Percentiles rank a stretch among this genome's conserved stretches.
These are phyloP conservation scores for Resseliella maxima DNA, from an alignment of 2,888 invertebrate species.

Conservation along the genomic window DNA sequence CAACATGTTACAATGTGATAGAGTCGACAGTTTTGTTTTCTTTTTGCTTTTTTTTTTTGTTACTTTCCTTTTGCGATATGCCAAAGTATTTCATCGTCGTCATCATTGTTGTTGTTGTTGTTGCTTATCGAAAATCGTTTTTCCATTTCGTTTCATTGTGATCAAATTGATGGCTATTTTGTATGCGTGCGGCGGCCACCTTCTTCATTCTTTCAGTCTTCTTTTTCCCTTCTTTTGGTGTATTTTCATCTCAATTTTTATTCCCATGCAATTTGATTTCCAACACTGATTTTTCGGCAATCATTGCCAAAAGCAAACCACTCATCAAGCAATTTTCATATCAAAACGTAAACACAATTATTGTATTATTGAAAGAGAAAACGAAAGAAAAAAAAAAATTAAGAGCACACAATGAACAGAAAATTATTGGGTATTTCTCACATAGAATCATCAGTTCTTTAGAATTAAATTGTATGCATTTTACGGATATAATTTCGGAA, in stretches of 20 bases:
- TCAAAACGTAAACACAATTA: constrained; percentile 18
- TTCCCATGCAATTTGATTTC: background rate
- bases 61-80: constrained; percentile 37
- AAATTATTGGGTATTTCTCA: background rate
- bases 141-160: background rate
- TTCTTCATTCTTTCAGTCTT: no score
- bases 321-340: constrained; percentile 52
- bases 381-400: background rate
- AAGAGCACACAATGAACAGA: background rate
- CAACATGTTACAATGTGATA: constrained; percentile 13
- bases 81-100: background rate
- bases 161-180: background rate
- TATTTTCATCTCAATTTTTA: background rate
- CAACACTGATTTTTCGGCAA: background rate
- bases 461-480: background rate
- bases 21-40: no score
- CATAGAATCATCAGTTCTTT: background rate
- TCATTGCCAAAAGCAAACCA: constrained; percentile 32
- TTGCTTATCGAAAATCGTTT: constrained; percentile 53
- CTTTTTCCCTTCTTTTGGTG: background rate
- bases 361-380: background rate
- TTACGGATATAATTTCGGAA: no score
- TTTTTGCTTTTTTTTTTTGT: no score
- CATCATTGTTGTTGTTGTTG: background rate
- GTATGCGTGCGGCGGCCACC: constrained; percentile 48